Evolutionary conservation across 1,140 invertebrate species (phyloP), one percentile per base, ranked within the genome.

Genomic region (Propsilocerus akamusi): DNA sequence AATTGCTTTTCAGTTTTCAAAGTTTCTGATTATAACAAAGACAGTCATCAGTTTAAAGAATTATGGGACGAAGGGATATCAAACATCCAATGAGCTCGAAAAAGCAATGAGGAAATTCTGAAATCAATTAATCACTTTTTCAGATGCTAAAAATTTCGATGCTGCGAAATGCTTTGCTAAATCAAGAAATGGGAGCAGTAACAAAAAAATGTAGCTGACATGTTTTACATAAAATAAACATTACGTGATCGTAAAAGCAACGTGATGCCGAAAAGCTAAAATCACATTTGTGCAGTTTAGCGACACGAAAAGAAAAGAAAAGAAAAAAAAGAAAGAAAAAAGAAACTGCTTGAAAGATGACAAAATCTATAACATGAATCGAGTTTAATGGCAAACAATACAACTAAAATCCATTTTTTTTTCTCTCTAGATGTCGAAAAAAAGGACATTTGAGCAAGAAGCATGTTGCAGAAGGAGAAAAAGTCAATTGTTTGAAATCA

Each of bases 181-280:
- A n/a, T n/a, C n/a, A n/a, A n/a, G n/a, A n/a, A n/a, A n/a, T 20
- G 5, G 34, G 22, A n/a, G 14, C n/a, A 41, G 34, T 17, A 14
- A 37, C n/a, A 37, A 41, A 41, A 37, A 37, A 41, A 41, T 17
- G 34, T 41, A 41, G n/a, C n/a, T 20, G 22, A 17, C 34, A 41
- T 41, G 34, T 41, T 41, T 41, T 41, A 41, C 34, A 41, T 41
- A 41, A 41, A 20, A 41, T 41, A 41, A 41, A 41, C 34, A 41
- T 41, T 41, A 41, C 34, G 34, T 41, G 34, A 20, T 20, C 14
- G 22, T 41, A 41, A 20, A 41, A 41, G 34, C 34, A 41, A 41
- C 34, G 34, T 41, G 34, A 41, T 41, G 34, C 34, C 34, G 11
- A 41, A 37, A 14, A 30, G 14, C 11, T 12, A 30, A 12, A 30